Base-by-base conservation (phyloP, 37 sponge, comb jelly and placozoan genomes). In the Chondrosia reniformis region DNA sequence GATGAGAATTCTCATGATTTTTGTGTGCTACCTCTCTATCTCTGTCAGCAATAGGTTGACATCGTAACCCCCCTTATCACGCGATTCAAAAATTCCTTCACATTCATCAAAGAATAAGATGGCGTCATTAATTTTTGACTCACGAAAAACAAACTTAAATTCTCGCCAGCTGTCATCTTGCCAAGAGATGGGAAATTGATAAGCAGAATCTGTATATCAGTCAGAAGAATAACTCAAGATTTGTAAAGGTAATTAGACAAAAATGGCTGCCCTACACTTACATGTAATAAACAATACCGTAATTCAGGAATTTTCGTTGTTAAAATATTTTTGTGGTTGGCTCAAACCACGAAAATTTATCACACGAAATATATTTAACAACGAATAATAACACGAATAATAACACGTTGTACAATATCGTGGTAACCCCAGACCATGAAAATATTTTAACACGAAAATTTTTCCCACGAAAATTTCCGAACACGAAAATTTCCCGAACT, bases 81-180 rank as follows among this genome's bases (percentile, higher is more conserved):
- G 74, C 0, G 86, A 62, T 65, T 92, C 93, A 79, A 92, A 92
- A 52, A 92, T 92, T 46, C 83, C 93, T 59, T 92, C 93, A 81
- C 93, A 92, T 71, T 92, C 93, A 79, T 92, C 93, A 84, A 92
- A 92, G 88, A 92, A 92, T 69, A 92, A 55, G 41, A 92, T 92
- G 66, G 92, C 92, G 41, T 92, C 93, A 79, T 92, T 92, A 84
- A 92, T 92, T 78, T 92, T 92, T 27, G 93, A 85, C 63, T 92
- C 93, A 37, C 89, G 74, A 73, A 92, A 92, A 24, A 92, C 85
- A 56, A 92, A 92, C 80, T 92, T 92, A 92, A 88, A 79, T 85
- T 92, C 49, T 92, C 92, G n/a, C 88, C 92, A 42, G 92, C 88
- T 2, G 87, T 55, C 88, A 92, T 87, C 24, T 77, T 76, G 19